These are phyloP conservation scores for Acheta domesticus DNA, from an alignment of 2,888 invertebrate species.

Conservation along the genomic window DNA sequence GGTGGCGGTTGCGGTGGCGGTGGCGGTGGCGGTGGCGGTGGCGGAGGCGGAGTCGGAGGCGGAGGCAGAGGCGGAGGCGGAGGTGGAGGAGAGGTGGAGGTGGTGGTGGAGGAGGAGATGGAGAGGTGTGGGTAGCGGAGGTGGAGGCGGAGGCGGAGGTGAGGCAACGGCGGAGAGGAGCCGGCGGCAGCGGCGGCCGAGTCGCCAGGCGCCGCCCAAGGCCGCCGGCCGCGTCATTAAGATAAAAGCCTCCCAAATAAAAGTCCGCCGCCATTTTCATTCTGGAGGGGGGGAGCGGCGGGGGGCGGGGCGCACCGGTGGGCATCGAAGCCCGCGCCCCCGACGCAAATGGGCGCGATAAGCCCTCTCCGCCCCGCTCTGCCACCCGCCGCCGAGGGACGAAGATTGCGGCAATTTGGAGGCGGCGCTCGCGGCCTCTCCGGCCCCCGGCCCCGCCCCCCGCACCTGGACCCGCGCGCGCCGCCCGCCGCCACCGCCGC, in stretches of 20 bases:
- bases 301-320: background rate
- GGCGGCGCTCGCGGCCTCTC: background rate
- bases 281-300: background rate
- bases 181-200: no score
- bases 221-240: background rate
- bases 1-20: no score
- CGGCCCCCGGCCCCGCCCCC: no score
- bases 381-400: background rate
- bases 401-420: slow-evolving; percentile 18
- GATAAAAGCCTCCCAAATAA: background rate
- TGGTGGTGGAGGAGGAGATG: no score
- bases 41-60: no score
- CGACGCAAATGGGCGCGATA: slow-evolving; percentile 5
- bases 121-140: no score
- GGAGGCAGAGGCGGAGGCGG: no score
- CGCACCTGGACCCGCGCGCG: no score
- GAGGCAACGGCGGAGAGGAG: no score
- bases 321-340: slow-evolving; percentile 9
- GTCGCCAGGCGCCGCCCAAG: slow-evolving; percentile 5
- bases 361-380: background rate
- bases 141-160: no score
- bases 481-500: background rate
- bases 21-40: no score
- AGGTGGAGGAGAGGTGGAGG: no score
- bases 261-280: slow-evolving; percentile 9